Evolutionary conservation across 2,888 invertebrate species (phyloP).

Genomic region (Diaphora mendica): DNA sequence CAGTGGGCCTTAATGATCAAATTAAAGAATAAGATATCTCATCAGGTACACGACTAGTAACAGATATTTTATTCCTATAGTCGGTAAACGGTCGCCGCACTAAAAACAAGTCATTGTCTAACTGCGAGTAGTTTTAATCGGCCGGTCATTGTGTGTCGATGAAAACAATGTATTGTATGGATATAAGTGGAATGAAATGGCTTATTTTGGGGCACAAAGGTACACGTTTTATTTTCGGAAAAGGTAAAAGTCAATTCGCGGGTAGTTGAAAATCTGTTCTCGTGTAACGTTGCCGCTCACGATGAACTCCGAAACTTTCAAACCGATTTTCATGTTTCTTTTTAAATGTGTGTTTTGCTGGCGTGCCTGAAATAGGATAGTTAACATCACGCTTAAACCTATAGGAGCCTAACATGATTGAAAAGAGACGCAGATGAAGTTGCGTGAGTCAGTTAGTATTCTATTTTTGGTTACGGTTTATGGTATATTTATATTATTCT

Average conservation of each 20-base stretch:
- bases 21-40: not conserved
- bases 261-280: not conserved
- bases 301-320: no score
- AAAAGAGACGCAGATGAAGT: no score
- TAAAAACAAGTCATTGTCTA: slow-evolving; percentile 19
- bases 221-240: slow-evolving; percentile 10
- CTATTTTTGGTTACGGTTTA: not conserved
- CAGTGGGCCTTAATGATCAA: not conserved
- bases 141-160: slow-evolving; percentile 14
- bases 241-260: not conserved
- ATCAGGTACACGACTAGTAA: not conserved
- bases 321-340: no score
- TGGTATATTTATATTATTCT: not conserved
- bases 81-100: not conserved
- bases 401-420: no score
- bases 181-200: slow-evolving; percentile 13
- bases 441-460: no score
- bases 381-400: no score
- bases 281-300: not conserved
- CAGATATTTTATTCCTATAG: slow-evolving; percentile 5
- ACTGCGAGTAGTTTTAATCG: slow-evolving; percentile 16
- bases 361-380: no score
- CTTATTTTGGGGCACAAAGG: slow-evolving; percentile 5
- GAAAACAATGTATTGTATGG: slow-evolving; percentile 20
- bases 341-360: no score